phyloP scores from a whole-genome alignment of 2,113 vertebrate species.

The Acinonyx jubatus region DNA sequence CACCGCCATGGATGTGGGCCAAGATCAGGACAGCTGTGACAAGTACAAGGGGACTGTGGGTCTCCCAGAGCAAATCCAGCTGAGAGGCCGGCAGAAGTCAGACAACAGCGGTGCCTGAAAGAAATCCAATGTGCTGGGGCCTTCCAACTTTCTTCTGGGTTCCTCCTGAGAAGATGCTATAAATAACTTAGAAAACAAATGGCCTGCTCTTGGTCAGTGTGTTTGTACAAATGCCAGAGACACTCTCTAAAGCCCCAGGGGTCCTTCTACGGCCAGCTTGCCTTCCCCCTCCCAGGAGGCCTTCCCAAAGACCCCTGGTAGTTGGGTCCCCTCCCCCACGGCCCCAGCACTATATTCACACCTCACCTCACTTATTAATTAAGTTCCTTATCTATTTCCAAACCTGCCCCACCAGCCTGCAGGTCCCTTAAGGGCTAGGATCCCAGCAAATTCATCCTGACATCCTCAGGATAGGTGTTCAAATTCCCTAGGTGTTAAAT shows the following conservation, averaged over 20 bases:
- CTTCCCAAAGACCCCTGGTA: not conserved
- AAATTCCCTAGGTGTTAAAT: not conserved
- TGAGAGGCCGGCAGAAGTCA: not conserved
- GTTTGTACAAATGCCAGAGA: not conserved
- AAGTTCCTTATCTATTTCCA: not conserved
- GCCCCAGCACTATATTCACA: not conserved
- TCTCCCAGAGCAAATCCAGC: not conserved
- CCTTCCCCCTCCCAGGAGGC: not conserved
- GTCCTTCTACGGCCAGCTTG: not conserved
- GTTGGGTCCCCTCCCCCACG: not conserved
- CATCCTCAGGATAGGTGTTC: not conserved
- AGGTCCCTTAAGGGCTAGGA: not conserved
- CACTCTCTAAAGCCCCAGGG: not conserved
- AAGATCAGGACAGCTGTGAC: not conserved
- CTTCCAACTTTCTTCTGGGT: not conserved
- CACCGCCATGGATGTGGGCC: not conserved
- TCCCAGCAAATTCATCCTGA: not conserved
- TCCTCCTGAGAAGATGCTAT: not conserved
- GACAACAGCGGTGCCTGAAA: not conserved
- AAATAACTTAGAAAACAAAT: not conserved
- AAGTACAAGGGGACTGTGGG: not conserved
- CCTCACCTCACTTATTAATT: not conserved
- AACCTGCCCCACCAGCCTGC: not conserved
- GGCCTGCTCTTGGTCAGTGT: fast-evolving
- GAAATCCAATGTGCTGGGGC: not conserved